Evolutionary conservation across 1,140 invertebrate genomes (phyloP), one percentile per base, ranked within the genome.

Genomic region (Musca domestica): DNA sequence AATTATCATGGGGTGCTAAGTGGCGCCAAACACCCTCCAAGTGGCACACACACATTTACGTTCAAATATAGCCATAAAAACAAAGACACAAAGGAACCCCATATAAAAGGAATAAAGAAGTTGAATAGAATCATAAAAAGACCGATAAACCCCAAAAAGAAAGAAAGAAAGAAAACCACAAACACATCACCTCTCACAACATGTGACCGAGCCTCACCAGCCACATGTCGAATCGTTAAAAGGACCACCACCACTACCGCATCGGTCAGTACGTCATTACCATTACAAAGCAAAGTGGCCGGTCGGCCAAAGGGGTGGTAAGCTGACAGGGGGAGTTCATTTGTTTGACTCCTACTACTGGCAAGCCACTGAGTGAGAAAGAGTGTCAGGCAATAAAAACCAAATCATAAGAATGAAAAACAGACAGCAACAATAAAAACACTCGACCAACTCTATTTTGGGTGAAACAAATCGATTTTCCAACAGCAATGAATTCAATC

Each of bases 391-490:
- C 27, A 61, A 61, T 61, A 61, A 61, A 58, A 51, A 22, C 34
- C 34, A 41, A 51, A 51, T 51, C 48, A 22, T 19, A 51, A 51
- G 17, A 58, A 58, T 12, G 5, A 15, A 58, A 34, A 58, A 58
- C 49, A 22, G 48, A 51, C 19, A 5, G 20, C 48, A 51, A 58
- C 23, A 61, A 61, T 19, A 34, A 34, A 61, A 15, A 54, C 19
- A 4, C 17, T 20, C 19, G 10, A 54, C 10, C 23, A 20, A 20
- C 5, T 23, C 52, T 23, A 54, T 23, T 61, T 61, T 19, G 49
- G 47, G 63, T 20, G 25, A 64, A 48, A 64, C 63, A 64, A 64
- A 64, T 64, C 47, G 63, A 64, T 64, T 64, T 64, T 52, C 12
- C 9, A 52, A 5, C 34, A 41, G 12, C 49, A 52, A 52, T 20